phyloP scores from a whole-genome alignment of 2,113 vertebrate species.

The Crotalus viridis region DNA sequence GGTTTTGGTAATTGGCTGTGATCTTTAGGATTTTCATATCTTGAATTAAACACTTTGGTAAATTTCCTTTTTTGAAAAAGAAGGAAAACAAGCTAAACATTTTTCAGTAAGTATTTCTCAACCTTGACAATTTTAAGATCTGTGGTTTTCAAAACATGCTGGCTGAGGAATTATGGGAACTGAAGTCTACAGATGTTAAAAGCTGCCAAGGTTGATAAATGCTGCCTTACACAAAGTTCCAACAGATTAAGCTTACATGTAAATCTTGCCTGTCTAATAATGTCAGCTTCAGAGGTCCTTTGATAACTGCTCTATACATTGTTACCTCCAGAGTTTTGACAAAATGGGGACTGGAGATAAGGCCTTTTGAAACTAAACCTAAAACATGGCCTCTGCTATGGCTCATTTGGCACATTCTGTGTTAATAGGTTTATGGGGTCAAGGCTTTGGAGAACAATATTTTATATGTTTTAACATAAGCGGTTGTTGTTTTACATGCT shows the following conservation, averaged over 20 bases:
- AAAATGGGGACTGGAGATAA: neutral
- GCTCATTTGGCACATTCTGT: neutral
- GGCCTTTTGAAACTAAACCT: neutral
- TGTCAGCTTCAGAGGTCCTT: neutral
- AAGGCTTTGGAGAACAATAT: neutral
- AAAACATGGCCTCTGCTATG: neutral
- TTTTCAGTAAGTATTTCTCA: neutral
- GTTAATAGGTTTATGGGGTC: neutral
- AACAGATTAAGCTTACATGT: neutral
- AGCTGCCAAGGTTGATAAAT: neutral
- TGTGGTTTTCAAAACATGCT: neutral
- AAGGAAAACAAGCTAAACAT: neutral
- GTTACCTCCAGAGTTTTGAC: neutral
- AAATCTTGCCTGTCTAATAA: neutral
- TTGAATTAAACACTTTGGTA: neutral
- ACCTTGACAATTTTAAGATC: neutral
- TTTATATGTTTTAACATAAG: neutral
- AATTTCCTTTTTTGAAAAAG: neutral
- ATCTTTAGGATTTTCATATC: neutral
- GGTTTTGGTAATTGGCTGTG: neutral
- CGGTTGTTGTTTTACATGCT: neutral
- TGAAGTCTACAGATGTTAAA: neutral
- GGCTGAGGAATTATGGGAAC: neutral
- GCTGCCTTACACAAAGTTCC: neutral
- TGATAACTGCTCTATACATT: neutral